These are phyloP conservation scores for Ophonus ardosiacus DNA, from an alignment of 2,888 invertebrate genomes.

Conservation along the genomic window DNA sequence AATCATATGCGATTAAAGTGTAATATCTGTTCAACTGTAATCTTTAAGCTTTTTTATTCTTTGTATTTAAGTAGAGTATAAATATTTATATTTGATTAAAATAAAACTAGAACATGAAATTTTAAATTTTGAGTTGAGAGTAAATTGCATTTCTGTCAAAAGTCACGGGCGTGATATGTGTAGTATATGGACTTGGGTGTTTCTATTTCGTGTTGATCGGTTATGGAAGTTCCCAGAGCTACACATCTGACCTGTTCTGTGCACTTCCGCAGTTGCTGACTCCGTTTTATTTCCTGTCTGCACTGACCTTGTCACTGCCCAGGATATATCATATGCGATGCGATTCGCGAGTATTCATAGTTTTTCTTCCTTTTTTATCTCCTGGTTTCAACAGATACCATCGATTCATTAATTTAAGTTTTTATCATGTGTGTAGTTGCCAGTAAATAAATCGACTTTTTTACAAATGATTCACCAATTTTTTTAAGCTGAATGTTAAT, in stretches of 20 bases:
- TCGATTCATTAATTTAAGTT: slow-evolving; percentile 35
- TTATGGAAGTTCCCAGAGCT: slow-evolving; percentile 25
- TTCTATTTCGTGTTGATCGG: slow-evolving; percentile 14
- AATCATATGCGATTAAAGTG: no score
- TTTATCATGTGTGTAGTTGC: slow-evolving; percentile 5
- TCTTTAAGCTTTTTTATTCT: no score
- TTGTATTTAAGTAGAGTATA: no score
- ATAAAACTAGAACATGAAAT: background rate
- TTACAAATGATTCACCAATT: slow-evolving; percentile 13
- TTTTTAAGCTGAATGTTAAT: slow-evolving; percentile 1
- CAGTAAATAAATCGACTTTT: slow-evolving; percentile 34
- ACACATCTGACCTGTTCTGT: slow-evolving; percentile 42
- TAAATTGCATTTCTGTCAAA: slow-evolving; percentile 25
- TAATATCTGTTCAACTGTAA: no score
- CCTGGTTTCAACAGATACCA: background rate
- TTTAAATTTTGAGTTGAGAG: background rate
- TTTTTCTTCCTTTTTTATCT: background rate
- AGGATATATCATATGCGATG: background rate
- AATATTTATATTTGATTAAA: slow-evolving; percentile 14
- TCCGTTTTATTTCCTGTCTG: slow-evolving; percentile 18
- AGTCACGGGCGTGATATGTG: background rate
- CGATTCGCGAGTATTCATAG: background rate
- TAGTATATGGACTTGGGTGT: slow-evolving; percentile 15
- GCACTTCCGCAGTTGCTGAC: slow-evolving; percentile 44
- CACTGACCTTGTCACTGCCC: slow-evolving; percentile 36